Evolutionary conservation across 2,113 vertebrate genomes (phyloP), one percentile per base, ranked within the genome.

Genomic region (Ceuthmochares aereus): DNA sequence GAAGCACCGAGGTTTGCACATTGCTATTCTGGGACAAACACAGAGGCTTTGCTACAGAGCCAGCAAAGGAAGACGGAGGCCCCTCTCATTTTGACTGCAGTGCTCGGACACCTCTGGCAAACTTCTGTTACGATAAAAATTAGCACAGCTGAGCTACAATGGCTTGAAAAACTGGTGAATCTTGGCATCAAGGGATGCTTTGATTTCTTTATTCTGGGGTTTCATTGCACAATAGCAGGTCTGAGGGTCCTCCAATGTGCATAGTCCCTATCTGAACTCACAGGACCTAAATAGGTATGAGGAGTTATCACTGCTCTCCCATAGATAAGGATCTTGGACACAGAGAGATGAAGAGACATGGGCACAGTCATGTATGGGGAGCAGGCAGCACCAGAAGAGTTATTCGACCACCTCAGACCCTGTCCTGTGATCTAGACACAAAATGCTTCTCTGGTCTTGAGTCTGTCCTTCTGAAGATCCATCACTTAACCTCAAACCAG

Each of bases 1-100:
- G 67, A 74, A 91, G 83, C 78, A 47, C 89, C 14, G 29, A 93
- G 85, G 66, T 94, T 93, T 96, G 94, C 69, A 64, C 4, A 2
- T 25, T 90, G 69, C 95, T 96, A 11, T 85, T 79, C 40, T 80
- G 93, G 95, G 95, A 87, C 1, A 20, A 77, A 55, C 54, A 20
- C 66, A 10, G 70, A 83, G 68, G 73, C 52, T 95, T 92, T 93
- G 89, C 95, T 77, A 23, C 1, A 2, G 66, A 92, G 68, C 89
- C 85, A 92, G 93, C 87, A 45, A 26, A 43, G 66, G 91, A 89
- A 59, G 32, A 45, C 10, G 20, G 88, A 85, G 47, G 84, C 58
- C 66, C 52, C 87, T 64, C 74, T 72, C 19, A 0, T 40, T 64
- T n/a, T 66, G 70, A n/a, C 64, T 51, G 78, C 75, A 7, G 76